phyloP scores from a whole-genome alignment of 2,113 vertebrate species.

The Canis aureus region DNA sequence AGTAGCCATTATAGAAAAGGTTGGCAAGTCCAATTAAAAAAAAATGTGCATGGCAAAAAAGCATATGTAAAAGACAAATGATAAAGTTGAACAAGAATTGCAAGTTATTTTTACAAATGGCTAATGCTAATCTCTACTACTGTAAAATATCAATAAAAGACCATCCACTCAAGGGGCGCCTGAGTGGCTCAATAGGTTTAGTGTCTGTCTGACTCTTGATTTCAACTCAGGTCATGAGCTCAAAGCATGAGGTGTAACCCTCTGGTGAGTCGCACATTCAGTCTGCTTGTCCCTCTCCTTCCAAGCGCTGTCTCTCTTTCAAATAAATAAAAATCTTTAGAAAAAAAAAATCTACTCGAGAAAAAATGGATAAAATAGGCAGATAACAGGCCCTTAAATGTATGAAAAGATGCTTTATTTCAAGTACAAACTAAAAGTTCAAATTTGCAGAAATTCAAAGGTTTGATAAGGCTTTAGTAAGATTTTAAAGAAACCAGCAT shows the following conservation, averaged over 20 bases:
- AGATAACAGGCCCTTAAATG: not conserved
- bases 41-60: not conserved
- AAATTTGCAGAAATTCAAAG: not conserved
- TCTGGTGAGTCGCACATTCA: not conserved
- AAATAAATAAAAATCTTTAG: not conserved
- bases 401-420: not conserved
- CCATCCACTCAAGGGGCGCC: not conserved
- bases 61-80: not conserved
- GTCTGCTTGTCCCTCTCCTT: not conserved
- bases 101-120: conserved; percentile 8
- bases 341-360: not conserved
- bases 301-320: not conserved
- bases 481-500: not conserved
- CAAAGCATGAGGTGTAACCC: not conserved
- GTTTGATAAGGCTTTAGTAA: not conserved
- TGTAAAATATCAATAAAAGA: not conserved
- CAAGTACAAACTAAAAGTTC: not conserved
- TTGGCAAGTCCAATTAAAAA: not conserved
- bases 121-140: not conserved
- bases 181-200: not conserved
- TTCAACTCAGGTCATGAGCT: not conserved
- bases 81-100: not conserved
- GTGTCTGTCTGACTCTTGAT: not conserved
- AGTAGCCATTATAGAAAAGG: not conserved
- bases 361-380: not conserved